phyloP scores from a whole-genome alignment of 1,140 invertebrate species.

The Maniola jurtina region DNA sequence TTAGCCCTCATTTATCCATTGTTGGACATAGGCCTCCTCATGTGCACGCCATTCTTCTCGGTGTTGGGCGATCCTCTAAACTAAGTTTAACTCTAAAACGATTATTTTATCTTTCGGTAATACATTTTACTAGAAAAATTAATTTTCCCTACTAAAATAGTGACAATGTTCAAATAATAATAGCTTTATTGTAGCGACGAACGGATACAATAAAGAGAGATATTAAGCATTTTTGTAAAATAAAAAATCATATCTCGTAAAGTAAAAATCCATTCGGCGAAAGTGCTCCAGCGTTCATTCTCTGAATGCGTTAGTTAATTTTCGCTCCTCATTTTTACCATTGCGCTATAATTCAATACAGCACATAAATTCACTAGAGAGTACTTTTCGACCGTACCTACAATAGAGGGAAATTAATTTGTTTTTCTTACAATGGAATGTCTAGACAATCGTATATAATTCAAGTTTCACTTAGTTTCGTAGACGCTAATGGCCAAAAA shows the following conservation, averaged over 20 bases:
- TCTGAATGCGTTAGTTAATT: conserved; percentile 55
- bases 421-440: conserved; percentile 75
- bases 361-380: conserved; percentile 65
- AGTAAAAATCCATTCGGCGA: conserved; percentile 33
- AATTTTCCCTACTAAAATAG: not conserved
- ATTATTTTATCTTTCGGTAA: too few relatives aligned
- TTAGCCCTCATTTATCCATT: too few relatives aligned
- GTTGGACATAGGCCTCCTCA: too few relatives aligned
- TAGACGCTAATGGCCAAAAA: conserved; percentile 65
- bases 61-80: too few relatives aligned
- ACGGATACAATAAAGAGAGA: conserved; percentile 8
- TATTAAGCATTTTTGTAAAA: conserved; percentile 11
- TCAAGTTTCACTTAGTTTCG: conserved; percentile 72
- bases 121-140: not conserved
- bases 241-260: conserved; percentile 27
- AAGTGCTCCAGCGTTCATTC: conserved; percentile 38
- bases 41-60: too few relatives aligned
- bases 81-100: too few relatives aligned
- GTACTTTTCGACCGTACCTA: conserved; percentile 63
- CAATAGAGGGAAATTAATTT: conserved; percentile 73
- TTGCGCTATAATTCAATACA: conserved; percentile 64
- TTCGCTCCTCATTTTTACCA: conserved; percentile 52
- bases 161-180: not conserved
- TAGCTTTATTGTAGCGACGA: not conserved
- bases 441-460: conserved; percentile 76